These are phyloP conservation scores for Neosalanx taihuensis DNA, from an alignment of 2,797 vertebrate species.

Conservation along the genomic window DNA sequence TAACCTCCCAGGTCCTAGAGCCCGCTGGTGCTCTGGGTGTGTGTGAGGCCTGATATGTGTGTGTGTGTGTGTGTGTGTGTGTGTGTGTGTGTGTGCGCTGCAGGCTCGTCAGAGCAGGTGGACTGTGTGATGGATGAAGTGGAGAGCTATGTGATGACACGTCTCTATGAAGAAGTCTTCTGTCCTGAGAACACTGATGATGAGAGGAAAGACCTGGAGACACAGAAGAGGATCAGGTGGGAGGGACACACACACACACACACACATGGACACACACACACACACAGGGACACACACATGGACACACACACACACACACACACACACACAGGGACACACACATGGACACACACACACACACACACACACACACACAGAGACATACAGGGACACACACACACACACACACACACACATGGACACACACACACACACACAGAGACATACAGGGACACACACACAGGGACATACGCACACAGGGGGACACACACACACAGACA, in stretches of 20 bases:
- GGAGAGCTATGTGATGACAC: slow-evolving; percentile 96
- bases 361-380: background rate
- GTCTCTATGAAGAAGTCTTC: slow-evolving; percentile 94
- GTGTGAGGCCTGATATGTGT: background rate
- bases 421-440: slow-evolving; percentile 1
- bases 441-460: background rate
- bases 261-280: background rate
- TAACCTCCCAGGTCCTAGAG: slow-evolving; percentile 44
- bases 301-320: background rate
- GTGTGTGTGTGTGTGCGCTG: background rate
- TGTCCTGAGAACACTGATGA: slow-evolving; percentile 96
- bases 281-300: background rate
- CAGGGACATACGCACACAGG: too few species aligned
- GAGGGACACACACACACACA: slow-evolving; percentile 2
- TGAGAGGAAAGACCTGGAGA: slow-evolving; percentile 92
- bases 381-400: too few species aligned
- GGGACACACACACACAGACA: too few species aligned
- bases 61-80: slow-evolving; percentile 3
- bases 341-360: background rate
- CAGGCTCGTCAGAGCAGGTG: slow-evolving; percentile 88
- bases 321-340: background rate
- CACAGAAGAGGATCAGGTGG: slow-evolving; percentile 91
- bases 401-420: background rate
- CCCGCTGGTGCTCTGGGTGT: background rate
- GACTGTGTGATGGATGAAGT: slow-evolving; percentile 96